A percentile compares a stretch with the other conserved stretches of the same genome.
Conservation (phyloP, 1,140 invertebrate species). For the Drosophila arawakana region DNA sequence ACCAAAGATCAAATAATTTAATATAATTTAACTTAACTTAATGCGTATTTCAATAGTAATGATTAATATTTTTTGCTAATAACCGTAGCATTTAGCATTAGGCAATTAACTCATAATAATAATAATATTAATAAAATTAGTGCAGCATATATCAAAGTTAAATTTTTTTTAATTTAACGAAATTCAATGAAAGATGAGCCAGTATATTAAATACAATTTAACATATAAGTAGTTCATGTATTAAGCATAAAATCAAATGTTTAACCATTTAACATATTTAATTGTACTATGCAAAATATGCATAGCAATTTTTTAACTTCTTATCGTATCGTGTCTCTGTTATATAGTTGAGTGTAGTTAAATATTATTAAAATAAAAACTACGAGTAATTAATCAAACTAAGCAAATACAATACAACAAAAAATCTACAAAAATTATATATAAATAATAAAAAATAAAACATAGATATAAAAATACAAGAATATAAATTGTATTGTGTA, state of each 20-base stretch:
- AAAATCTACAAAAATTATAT: constrained; percentile 25
- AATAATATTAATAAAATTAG: constrained; percentile 7
- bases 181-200: constrained; percentile 42
- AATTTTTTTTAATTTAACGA: constrained; percentile 56
- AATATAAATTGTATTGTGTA: constrained; percentile 30
- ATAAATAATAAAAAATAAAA: neutral
- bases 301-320: constrained; percentile 69
- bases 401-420: constrained; percentile 27
- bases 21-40: constrained; percentile 38
- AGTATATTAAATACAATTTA: constrained; percentile 23
- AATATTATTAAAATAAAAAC: constrained; percentile 29
- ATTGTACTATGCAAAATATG: constrained; percentile 46
- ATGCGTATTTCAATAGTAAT: constrained; percentile 62
- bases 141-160: constrained; percentile 66
- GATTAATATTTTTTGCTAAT: constrained; percentile 62
- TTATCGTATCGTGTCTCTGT: constrained; percentile 60
- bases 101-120: constrained; percentile 21
- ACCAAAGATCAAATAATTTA: constrained; percentile 48
- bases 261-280: constrained; percentile 59
- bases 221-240: constrained; percentile 47
- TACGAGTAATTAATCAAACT: constrained; percentile 51
- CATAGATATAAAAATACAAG: constrained; percentile 8
- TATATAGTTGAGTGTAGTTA: constrained; percentile 58
- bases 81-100: constrained; percentile 51
- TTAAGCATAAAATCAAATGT: constrained; percentile 63